Evolutionary conservation across 2,888 invertebrate genomes (phyloP).

Genomic region (Lithophane semibrunnea): DNA sequence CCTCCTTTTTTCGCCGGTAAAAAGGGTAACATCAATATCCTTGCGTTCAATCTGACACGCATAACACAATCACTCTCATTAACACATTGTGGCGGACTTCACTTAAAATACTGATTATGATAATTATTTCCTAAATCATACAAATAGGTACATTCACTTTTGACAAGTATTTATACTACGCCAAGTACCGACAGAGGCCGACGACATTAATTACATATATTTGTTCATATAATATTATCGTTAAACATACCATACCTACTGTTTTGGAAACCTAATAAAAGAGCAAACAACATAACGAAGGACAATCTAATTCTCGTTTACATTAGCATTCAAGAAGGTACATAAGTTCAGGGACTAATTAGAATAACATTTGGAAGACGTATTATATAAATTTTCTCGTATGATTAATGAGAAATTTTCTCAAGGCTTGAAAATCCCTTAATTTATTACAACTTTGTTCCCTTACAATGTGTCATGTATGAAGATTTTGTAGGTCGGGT

Average conservation of each 20-base stretch:
- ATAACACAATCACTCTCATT: not conserved
- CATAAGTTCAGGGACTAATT: constrained; percentile 40
- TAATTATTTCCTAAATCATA: constrained; percentile 8
- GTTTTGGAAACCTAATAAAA: constrained; percentile 28
- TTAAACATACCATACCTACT: constrained; percentile 34
- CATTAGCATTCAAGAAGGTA: constrained; percentile 34
- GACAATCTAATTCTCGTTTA: constrained; percentile 34
- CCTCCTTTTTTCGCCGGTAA: not conserved
- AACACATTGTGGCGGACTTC: not conserved
- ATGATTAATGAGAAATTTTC: constrained; percentile 52
- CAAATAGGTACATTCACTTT: constrained; percentile 9
- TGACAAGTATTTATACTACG: constrained; percentile 12
- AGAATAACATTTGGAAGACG: constrained; percentile 39
- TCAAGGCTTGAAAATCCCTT: constrained; percentile 29
- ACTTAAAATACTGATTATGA: too few relatives aligned
- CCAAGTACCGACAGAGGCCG: constrained; percentile 30
- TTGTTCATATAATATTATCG: constrained; percentile 32
- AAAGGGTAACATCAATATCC: not conserved
- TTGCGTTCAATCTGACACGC: not conserved
- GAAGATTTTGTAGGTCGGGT: constrained; percentile 38
- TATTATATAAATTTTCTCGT: constrained; percentile 32
- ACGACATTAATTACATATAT: constrained; percentile 23
- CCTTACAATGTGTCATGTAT: constrained; percentile 42
- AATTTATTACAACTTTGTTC: constrained; percentile 53
- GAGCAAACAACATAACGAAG: constrained; percentile 31